Conservation (phyloP, 2,797 vertebrate genomes). For the Spinus olivaceus region DNA sequence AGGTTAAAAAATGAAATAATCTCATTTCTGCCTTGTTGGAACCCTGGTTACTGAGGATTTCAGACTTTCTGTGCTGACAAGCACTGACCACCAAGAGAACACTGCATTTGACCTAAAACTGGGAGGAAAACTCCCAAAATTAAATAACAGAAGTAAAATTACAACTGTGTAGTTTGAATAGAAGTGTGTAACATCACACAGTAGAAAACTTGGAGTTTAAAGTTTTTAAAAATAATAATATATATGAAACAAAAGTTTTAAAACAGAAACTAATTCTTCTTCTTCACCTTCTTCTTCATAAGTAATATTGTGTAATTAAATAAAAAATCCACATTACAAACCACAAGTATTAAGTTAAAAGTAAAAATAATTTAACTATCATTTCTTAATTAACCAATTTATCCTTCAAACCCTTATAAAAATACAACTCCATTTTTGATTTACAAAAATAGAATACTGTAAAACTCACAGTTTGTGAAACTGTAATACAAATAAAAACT, state of each 20-base stretch:
- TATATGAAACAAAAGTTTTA: neutral
- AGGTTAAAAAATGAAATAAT: slow-evolving; percentile 13
- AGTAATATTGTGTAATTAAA: neutral
- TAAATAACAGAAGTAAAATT: neutral
- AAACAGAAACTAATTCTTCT: neutral
- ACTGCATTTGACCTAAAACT: too few species aligned
- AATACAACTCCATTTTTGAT: neutral
- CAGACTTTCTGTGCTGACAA: too few species aligned
- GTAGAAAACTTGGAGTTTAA: neutral
- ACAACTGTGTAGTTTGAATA: neutral
- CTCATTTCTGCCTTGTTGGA: neutral
- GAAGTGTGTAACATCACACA: neutral
- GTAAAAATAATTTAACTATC: neutral
- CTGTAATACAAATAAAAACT: too few species aligned
- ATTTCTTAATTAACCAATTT: neutral
- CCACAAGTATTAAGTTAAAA: neutral
- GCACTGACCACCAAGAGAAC: too few species aligned
- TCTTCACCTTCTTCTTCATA: neutral
- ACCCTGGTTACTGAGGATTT: too few species aligned
- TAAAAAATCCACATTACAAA: neutral
- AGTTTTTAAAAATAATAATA: neutral
- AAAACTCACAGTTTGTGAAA: too few species aligned
- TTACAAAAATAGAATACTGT: too few species aligned
- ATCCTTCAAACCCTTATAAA: neutral
- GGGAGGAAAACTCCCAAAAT: neutral